Evolutionary conservation across 2,797 vertebrate genomes (phyloP), one percentile per base, ranked within the genome.

Genomic region (Rhabdophis nuchalis): DNA sequence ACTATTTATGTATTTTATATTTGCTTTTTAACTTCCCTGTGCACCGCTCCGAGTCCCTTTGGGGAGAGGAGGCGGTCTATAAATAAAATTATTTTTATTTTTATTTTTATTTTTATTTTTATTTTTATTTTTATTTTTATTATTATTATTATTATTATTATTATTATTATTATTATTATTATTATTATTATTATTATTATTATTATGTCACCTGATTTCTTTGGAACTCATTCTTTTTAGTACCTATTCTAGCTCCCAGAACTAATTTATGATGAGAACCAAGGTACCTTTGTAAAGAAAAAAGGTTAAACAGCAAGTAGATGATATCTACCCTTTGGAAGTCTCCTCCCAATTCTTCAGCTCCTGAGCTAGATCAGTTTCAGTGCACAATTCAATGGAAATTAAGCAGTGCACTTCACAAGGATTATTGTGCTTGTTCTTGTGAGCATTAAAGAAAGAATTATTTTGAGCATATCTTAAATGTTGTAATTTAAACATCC

Each of bases 401-500:
- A 61, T 89, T 36, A 36, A n/a, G 13, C 54, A 89, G 12, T 85
- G 23, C 23, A 29, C 5, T 9, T 77, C 6, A 72, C 14, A 64
- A 6, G 14, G 18, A 54, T 36, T 86, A 27, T 53, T 54, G 2
- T 54, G 25, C 16, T 57, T 85, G 7, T 57, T 89, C 5, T 29
- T 82, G 10, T 32, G 54, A 56, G 14, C 16, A 56, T 60, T 82
- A 32, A 9, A 60, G 1, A 60, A 56, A 53, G 9, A 89, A 82
- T 27, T 46, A 60, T 50, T 36, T 58, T 88, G 25, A 46, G 20
- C 20, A 68, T 46, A 29, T 32, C n/a, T 56, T 41, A 36, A 36
- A 64, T 91, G 91, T 88, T 89, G 14, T 32, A 13, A 94, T 56
- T 68, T 92, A 36, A 77, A 41, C 1, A 7, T 64, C 89, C 90